Conservation (phyloP, 1,140 invertebrate genomes). For the Archivesica marissinica region DNA sequence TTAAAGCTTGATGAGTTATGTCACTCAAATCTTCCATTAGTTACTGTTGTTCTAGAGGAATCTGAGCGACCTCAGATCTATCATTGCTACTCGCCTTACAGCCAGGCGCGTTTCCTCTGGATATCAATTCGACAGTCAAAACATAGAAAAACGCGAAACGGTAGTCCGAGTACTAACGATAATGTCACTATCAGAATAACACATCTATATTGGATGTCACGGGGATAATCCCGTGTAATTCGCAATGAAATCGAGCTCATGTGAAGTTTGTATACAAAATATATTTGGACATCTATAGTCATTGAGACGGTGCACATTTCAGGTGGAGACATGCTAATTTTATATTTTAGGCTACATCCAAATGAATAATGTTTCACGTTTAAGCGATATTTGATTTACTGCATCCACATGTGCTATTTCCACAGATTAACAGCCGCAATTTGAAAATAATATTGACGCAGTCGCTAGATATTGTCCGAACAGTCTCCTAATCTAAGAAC, state of each 20-base stretch:
- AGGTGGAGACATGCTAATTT: no score
- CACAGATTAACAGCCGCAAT: no score
- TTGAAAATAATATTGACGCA: no score
- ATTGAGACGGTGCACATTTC: neutral
- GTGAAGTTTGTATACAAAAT: neutral
- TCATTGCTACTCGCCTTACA: neutral
- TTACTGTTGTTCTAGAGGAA: neutral
- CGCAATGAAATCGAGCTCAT: neutral
- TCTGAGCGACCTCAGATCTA: slow-evolving; percentile 11
- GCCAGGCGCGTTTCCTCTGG: neutral
- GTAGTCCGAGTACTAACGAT: neutral
- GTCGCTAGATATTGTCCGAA: no score
- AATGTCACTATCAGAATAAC: neutral
- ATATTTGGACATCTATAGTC: neutral
- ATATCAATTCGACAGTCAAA: neutral
- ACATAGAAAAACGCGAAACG: neutral
- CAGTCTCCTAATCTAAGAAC: neutral
- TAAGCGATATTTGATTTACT: no score
- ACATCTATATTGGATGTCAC: slow-evolving; percentile 2
- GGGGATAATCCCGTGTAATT: slow-evolving; percentile 22
- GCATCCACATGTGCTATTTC: no score
- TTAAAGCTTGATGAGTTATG: slow-evolving; percentile 14
- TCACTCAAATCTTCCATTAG: slow-evolving; percentile 21
- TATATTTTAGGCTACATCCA: no score
- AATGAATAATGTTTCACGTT: no score